Evolutionary conservation across 1,140 invertebrate species (phyloP).

Genomic region (Nasonia longicornis): DNA sequence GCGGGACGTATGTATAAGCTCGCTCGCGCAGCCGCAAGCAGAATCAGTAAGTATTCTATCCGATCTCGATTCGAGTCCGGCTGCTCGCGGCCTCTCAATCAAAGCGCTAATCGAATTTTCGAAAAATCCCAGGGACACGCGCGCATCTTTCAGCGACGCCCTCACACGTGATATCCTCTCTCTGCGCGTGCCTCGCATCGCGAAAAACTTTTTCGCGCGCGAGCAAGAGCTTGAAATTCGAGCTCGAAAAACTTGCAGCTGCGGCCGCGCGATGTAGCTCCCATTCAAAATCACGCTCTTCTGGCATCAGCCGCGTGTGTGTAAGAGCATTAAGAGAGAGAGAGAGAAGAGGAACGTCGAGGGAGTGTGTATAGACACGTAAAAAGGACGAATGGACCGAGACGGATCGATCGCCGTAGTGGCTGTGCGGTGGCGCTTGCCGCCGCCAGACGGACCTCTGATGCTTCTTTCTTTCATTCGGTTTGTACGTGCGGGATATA

Average conservation of each 20-base stretch:
- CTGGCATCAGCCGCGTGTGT: not conserved
- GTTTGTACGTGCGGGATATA: too few relatives aligned
- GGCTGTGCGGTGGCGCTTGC: not conserved
- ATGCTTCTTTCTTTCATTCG: not conserved
- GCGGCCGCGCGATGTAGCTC: not conserved
- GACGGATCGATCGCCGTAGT: conserved; percentile 24
- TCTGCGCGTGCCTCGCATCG: not conserved
- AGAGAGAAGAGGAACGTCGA: not conserved
- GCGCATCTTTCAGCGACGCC: not conserved
- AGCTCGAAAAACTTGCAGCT: not conserved
- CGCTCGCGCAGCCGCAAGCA: not conserved
- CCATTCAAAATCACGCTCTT: conserved; percentile 21
- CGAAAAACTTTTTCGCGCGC: not conserved
- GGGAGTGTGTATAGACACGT: not conserved
- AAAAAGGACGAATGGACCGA: conserved; percentile 21
- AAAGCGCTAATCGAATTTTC: not conserved
- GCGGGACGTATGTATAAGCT: not conserved
- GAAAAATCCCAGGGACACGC: not conserved
- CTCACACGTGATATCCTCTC: not conserved
- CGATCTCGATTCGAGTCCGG: not conserved
- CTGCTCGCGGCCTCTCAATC: not conserved
- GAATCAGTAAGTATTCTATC: not conserved
- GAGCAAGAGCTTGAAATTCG: not conserved
- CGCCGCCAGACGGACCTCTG: conserved; percentile 12
- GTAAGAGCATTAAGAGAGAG: not conserved